Evolutionary conservation across 2,113 vertebrate genomes (phyloP), one percentile per base, ranked within the genome.

Genomic region (Tylochromis polylepis): DNA sequence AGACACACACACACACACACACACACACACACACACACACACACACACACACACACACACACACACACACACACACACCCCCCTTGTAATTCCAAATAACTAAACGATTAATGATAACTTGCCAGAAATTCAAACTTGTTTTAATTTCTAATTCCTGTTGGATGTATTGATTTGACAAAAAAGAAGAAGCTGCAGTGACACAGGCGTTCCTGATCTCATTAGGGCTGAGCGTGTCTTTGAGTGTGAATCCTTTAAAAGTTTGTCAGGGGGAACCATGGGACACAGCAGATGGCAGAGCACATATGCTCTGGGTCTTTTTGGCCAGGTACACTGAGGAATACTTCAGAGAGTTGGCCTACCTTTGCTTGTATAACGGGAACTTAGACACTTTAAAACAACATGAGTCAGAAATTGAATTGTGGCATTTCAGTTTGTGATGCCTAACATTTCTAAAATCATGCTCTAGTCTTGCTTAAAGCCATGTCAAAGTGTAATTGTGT

Each of bases 321-420:
- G 90, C 91, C 93, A 93, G 92, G 89, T 94, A 89, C 92, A 78
- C 90, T 87, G 91, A 93, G 93, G 94, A 96, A 93, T 92, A 90
- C 95, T 92, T 92, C 87, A 87, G 91, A 93, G 94, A 93, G 87
- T 91, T 93, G 90, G 84, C 92, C 95, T 90, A 92, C 86, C 94
- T 94, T 91, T 85, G 82, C 88, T 91, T 83, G 14, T 85, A 38
- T 81, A 46, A 20, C 55, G 51, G 11, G 27, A 88, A 79, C 78
- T 85, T 38, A 41, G 79, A 81, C 67, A 81, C 60, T 85, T 77
- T 67, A 49, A 82, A 60, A 81, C 87, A 82, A 78, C 49, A 31
- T 77, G 46, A 81, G 29, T 82, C 53, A 60, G 57, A 36, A 43
- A 27, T 49, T 38, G 10, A 80, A 12, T 29, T 67, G 49, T n/a